Evolutionary conservation across 2,797 vertebrate species (phyloP).

Genomic region (Periparus ater): DNA sequence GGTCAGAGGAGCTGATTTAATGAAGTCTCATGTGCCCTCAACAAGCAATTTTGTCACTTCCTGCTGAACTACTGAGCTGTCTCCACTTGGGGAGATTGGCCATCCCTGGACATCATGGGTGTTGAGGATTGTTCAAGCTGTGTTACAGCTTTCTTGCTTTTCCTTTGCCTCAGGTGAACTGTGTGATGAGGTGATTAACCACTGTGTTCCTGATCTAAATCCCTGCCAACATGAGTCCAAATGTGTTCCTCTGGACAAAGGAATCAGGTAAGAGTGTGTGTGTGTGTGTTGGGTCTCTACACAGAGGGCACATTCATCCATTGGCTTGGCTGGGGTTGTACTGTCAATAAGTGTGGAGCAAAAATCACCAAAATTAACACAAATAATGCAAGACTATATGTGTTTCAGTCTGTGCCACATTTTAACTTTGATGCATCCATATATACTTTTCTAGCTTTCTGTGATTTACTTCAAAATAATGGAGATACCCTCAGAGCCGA

Average conservation of each 20-base stretch:
- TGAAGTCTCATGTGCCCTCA: not conserved
- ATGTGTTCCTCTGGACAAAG: slow-evolving; percentile 84
- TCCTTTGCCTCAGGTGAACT: slow-evolving; percentile 85
- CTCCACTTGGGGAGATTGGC: not conserved
- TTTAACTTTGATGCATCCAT: not conserved
- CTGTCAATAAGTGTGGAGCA: not conserved
- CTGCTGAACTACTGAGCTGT: not conserved
- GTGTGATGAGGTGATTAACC: slow-evolving; percentile 92
- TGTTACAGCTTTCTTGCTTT: slow-evolving; percentile 5
- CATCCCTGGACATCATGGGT: not conserved
- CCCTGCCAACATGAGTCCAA: slow-evolving; percentile 94
- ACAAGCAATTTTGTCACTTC: not conserved
- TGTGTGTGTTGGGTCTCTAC: not conserved
- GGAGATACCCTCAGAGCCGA: not conserved
- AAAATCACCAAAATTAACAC: not conserved
- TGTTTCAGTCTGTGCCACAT: not conserved
- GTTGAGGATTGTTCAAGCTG: not conserved
- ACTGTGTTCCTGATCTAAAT: slow-evolving; percentile 87
- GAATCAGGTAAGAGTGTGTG: slow-evolving; percentile 83
- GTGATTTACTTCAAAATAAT: not conserved
- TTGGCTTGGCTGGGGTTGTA: not conserved
- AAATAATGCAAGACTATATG: not conserved
- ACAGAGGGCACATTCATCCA: not conserved
- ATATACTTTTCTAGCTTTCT: not conserved
- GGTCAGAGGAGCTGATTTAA: not conserved